Conservation (phyloP, 2,888 invertebrate genomes). For the Ectobius pallidus region DNA sequence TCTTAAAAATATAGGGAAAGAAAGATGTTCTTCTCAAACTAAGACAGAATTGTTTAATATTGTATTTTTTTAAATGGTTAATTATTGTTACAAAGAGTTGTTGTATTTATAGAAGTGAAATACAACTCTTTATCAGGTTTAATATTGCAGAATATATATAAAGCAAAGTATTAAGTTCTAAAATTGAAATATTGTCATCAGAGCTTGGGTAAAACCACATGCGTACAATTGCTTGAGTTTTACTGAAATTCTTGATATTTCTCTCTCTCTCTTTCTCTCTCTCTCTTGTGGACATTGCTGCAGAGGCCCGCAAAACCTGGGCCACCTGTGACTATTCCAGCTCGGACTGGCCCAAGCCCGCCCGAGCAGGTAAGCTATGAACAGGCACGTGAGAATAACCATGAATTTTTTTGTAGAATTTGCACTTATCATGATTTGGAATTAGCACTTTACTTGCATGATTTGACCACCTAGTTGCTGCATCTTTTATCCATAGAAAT, state of each 20-base stretch:
- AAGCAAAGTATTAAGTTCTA: too few species aligned
- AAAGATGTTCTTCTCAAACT: too few species aligned
- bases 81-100: too few species aligned
- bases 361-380: slow-evolving; percentile 63
- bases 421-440: slow-evolving; percentile 47
- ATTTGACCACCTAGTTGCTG: slow-evolving; percentile 36
- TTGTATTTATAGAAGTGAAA: too few species aligned
- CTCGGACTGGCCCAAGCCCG: slow-evolving; percentile 54
- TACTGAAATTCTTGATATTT: slow-evolving; percentile 49
- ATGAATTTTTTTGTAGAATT: slow-evolving; percentile 46
- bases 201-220: slow-evolving; percentile 27
- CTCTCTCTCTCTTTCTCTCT: neutral
- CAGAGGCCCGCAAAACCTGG: slow-evolving; percentile 62
- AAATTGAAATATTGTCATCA: too few species aligned
- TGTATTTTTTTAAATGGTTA: too few species aligned
- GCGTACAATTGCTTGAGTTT: too few species aligned
- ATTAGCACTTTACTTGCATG: slow-evolving; percentile 46
- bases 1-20: too few species aligned
- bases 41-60: too few species aligned
- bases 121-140: too few species aligned
- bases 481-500: too few species aligned
- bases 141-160: too few species aligned
- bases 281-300: slow-evolving; percentile 48
- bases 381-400: slow-evolving; percentile 23
- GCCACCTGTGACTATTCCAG: slow-evolving; percentile 60